Evolutionary conservation across 2,113 vertebrate species (phyloP).

Genomic region (Macaca nemestrina): DNA sequence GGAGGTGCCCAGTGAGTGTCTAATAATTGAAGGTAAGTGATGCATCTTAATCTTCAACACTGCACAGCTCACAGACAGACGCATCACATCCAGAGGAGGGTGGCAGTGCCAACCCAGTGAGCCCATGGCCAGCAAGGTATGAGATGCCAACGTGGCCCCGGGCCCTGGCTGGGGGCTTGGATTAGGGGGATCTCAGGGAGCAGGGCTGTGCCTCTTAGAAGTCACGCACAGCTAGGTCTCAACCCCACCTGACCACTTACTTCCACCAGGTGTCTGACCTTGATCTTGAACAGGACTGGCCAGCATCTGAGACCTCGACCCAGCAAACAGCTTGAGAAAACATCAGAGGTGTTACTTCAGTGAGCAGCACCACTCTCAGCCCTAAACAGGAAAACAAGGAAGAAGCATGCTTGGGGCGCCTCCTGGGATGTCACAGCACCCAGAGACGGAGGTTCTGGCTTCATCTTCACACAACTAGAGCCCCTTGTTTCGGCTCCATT

Average conservation of each 20-base stretch:
- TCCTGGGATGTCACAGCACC: accelerated
- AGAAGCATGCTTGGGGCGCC: accelerated
- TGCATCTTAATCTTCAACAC: accelerated
- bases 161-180: neutral
- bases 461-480: accelerated
- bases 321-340: neutral
- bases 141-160: accelerated
- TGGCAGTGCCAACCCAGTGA: neutral
- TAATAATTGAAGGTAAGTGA: accelerated
- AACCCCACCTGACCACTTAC: neutral
- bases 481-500: accelerated
- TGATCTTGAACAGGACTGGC: neutral
- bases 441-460: accelerated
- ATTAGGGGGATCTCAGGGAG: neutral
- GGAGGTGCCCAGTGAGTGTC: neutral
- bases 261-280: neutral
- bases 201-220: neutral
- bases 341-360: too few species aligned
- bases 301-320: neutral
- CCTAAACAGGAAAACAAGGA: neutral
- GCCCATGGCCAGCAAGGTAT: neutral
- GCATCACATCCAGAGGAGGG: too few species aligned
- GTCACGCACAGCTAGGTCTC: neutral
- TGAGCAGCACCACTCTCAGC: accelerated
- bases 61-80: neutral